These are phyloP conservation scores for Nycticryphes semicollaris DNA, from an alignment of 2,113 vertebrate species.

Conservation along the genomic window DNA sequence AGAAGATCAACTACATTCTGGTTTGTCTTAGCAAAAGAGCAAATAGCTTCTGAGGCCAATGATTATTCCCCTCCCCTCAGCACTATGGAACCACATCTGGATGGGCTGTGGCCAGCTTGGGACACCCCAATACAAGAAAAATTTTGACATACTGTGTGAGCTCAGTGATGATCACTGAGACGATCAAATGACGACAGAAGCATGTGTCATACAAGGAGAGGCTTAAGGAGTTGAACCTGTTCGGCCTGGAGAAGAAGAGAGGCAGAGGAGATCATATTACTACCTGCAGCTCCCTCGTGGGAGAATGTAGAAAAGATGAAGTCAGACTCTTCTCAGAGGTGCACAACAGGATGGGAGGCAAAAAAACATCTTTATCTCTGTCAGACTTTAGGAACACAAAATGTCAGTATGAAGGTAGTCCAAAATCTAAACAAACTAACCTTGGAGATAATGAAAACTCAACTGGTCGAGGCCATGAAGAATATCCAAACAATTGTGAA, in stretches of 20 bases:
- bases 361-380: neutral
- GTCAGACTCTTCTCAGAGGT: neutral
- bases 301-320: neutral
- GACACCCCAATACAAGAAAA: neutral
- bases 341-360: neutral
- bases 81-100: neutral
- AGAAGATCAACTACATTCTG: neutral
- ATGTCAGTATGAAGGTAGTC: neutral
- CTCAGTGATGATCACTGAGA: neutral
- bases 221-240: neutral
- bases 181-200: neutral
- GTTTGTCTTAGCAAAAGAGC: neutral
- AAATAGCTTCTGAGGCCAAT: neutral
- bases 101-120: neutral
- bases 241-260: neutral
- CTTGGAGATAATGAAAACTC: neutral
- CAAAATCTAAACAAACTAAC: neutral
- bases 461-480: neutral
- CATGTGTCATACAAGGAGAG: accelerated
- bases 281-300: neutral
- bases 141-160: neutral
- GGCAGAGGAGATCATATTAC: neutral
- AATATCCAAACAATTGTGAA: neutral
- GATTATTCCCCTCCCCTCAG: neutral
- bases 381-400: neutral